Evolutionary conservation across 2,888 invertebrate genomes (phyloP), one percentile per base, ranked within the genome.

Genomic region (Andrena minutula): DNA sequence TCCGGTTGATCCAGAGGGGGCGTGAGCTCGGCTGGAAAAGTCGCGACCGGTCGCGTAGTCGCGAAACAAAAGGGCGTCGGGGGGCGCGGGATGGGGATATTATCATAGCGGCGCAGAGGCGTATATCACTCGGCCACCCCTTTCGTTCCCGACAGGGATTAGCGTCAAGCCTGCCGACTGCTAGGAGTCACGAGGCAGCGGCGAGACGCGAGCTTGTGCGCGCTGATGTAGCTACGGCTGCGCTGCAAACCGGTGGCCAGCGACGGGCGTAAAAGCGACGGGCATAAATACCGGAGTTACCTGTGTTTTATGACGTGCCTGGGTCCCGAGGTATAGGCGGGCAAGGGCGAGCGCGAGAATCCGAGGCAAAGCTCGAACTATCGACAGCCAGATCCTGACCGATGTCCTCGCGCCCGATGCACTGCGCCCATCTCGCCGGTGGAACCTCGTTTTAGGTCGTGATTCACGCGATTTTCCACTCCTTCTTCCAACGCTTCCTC

Each of bases 201-300:
- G 79, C 86, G 89, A 87, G 87, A 87, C 85, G 80, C 75, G 82
- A 61, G 41, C 68, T 53, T 41, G 63, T 64, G 63, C 69, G 73
- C 72, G 61, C 76, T 49, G 85, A 77, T 85, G 79, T 86, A 60
- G 28, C 70, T 65, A 66, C 58, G 70, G 72, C 61, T 51, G 81
- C 77, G 76, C 79, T 80, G 83, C 69, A 70, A 82, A 63, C 56
- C 77, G 77, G 73, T 79, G 85, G 84, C 77, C 75, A 83, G 87
- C 86, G 86, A 87, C 88, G 88, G 85, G 86, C 86, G 88, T 91
- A 88, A 90, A 89, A 90, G 91, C 90, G 90, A 89, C 89, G 92
- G 89, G 87, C 92, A 93, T 93, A 93, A 93, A 94, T 94, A 93
- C 92, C 89, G 93, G 93, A 90, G 92, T 94, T 93, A 93, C 91